A percentile compares a stretch with the other conserved stretches of the same genome.
Conservation (phyloP, 2,888 invertebrate genomes). For the Choreutis nemorana region DNA sequence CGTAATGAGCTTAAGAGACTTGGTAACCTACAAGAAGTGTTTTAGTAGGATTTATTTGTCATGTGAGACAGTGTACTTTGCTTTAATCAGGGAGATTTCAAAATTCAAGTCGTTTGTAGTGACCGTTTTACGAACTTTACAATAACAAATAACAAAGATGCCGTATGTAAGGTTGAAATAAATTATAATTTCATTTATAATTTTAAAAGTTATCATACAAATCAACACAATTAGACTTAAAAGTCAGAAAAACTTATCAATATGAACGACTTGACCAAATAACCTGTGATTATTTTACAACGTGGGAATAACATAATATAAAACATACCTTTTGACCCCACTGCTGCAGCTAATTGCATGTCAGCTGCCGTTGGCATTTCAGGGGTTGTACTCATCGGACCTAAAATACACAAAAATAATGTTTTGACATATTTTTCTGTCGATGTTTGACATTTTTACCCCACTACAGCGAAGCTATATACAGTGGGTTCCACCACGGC, state of each 20-base stretch:
- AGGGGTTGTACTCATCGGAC: conserved; percentile 57
- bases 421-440: background rate
- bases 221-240: no score
- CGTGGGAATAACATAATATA: background rate
- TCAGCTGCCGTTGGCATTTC: conserved; percentile 60
- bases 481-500: no score
- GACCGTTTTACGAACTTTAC: no score
- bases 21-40: no score
- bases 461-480: no score
- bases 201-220: no score
- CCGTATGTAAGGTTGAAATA: no score
- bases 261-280: background rate
- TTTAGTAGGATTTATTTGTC: background rate
- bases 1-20: no score
- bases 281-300: background rate
- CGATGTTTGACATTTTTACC: background rate
- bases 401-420: no score
- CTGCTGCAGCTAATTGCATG: conserved; percentile 54
- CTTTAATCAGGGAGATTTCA: background rate
- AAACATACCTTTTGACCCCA: conserved; percentile 40
- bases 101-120: no score
- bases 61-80: background rate
- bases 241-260: background rate
- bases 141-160: no score
- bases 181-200: no score